Conservation (phyloP, 2,888 invertebrate species). For the Scaptomyza reducta region DNA sequence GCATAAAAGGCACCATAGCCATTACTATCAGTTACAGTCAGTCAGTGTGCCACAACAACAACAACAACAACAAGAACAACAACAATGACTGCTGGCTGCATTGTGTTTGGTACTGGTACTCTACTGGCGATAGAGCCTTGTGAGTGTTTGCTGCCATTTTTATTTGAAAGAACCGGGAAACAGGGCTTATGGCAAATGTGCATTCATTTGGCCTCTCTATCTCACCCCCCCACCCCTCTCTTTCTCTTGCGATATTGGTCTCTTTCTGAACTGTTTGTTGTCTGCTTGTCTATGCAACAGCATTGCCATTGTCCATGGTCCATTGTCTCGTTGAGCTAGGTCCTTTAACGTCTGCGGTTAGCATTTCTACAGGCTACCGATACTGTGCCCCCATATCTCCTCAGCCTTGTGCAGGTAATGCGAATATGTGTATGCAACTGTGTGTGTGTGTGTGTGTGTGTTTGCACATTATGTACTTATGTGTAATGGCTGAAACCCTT, state of each 20-base stretch:
- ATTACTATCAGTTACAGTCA: slow-evolving; percentile 77
- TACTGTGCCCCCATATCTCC: slow-evolving; percentile 3
- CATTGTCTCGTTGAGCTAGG: slow-evolving; percentile 63
- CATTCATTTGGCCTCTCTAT: slow-evolving; percentile 37
- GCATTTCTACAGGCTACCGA: slow-evolving; percentile 50
- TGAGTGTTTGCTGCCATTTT: slow-evolving; percentile 75
- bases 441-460: slow-evolving; percentile 9
- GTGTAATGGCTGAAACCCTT: slow-evolving; percentile 11
- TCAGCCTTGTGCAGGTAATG: slow-evolving; percentile 26
- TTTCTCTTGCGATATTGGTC: background rate
- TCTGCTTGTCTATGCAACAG: slow-evolving; percentile 23
- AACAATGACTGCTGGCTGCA: slow-evolving; percentile 43
- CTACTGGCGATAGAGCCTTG: slow-evolving; percentile 16
- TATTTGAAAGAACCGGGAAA: slow-evolving; percentile 61
- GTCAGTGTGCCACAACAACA: slow-evolving; percentile 27
- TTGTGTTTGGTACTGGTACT: slow-evolving; percentile 37
- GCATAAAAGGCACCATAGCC: slow-evolving; percentile 67
- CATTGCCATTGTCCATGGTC: slow-evolving; percentile 40
- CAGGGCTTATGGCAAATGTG: slow-evolving; percentile 65
- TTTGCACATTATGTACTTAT: slow-evolving; percentile 21
- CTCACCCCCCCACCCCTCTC: slow-evolving; percentile 2
- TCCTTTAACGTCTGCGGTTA: slow-evolving; percentile 65
- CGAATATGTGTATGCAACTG: slow-evolving; percentile 1
- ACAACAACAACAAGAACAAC: too few relatives aligned
- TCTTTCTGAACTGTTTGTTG: slow-evolving; percentile 26